Percentiles rank a stretch among this genome's conserved stretches.
Evolutionary conservation across 2,888 invertebrate genomes (phyloP).

Genomic region (Ommatoiulus sabulosus): DNA sequence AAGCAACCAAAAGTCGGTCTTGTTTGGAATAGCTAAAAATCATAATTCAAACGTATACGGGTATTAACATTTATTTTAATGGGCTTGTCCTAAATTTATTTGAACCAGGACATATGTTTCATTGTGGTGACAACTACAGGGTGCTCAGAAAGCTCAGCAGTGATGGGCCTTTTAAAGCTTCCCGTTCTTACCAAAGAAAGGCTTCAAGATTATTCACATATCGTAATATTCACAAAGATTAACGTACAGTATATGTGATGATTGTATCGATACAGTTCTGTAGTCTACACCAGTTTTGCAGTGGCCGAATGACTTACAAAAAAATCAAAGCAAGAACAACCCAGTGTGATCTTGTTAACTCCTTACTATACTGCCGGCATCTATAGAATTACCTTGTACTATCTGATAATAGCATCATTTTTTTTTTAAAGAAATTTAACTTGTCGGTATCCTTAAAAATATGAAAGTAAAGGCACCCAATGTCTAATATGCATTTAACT

Average conservation of each 20-base stretch:
- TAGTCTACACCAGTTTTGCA: not conserved
- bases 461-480: too few species aligned
- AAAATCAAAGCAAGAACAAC: too few species aligned
- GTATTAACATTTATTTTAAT: not conserved
- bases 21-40: not conserved
- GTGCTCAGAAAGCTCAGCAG: not conserved
- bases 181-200: not conserved
- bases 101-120: not conserved
- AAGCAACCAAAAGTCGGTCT: not conserved
- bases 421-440: too few species aligned
- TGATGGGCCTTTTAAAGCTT: not conserved
- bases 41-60: not conserved
- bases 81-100: constrained; percentile 2
- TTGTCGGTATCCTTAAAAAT: too few species aligned
- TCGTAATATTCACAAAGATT: too few species aligned
- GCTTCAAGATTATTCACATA: too few species aligned
- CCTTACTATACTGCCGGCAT: too few species aligned
- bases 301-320: not conserved
- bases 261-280: not conserved
- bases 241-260: not conserved
- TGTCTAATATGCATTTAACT: too few species aligned
- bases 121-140: not conserved
- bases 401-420: too few species aligned
- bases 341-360: too few species aligned
- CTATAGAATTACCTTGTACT: too few species aligned